phyloP scores from a whole-genome alignment of 1,140 invertebrate species.

The Oncopodura yosiiana region DNA sequence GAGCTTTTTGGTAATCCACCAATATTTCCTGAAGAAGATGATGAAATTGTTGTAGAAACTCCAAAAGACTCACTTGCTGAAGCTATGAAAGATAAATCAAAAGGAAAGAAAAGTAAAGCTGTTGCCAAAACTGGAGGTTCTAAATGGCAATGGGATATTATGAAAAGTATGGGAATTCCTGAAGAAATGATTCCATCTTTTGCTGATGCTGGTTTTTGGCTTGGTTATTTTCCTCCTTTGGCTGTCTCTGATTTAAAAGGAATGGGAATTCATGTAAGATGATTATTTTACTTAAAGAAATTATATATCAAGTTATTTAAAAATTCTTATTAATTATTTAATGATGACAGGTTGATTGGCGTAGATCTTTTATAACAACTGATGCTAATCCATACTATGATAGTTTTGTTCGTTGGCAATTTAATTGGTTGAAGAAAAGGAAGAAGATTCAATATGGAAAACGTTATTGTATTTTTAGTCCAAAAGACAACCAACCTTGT shows the following conservation, averaged over 20 bases:
- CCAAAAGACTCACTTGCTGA: constrained; percentile 44
- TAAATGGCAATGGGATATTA: constrained; percentile 99
- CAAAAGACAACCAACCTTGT: constrained; percentile 93
- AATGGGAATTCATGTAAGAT: constrained; percentile 78
- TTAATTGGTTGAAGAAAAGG: constrained; percentile 69
- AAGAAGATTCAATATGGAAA: constrained; percentile 95
- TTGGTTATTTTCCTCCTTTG: constrained; percentile 89
- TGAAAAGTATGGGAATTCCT: constrained; percentile 79
- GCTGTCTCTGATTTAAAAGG: constrained; percentile 73
- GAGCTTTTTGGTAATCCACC: constrained; percentile 87
- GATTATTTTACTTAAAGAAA: not conserved
- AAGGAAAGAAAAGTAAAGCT: constrained; percentile 99
- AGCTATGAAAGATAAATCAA: constrained; percentile 81
- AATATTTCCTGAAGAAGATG: constrained; percentile 62
- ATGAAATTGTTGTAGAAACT: constrained; percentile 41
- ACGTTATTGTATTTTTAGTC: constrained; percentile 93
- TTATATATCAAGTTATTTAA: not conserved
- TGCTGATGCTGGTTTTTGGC: constrained; percentile 83
- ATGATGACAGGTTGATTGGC: constrained; percentile 79
- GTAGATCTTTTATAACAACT: constrained; percentile 93
- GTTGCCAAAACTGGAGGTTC: constrained; percentile 76
- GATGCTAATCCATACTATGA: constrained; percentile 97
- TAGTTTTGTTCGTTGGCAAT: constrained; percentile 97
- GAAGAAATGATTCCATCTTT: constrained; percentile 90
- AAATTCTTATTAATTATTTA: constrained; percentile 21